Conservation (phyloP, 2,888 invertebrate species). For the Hecatera dysodea region DNA sequence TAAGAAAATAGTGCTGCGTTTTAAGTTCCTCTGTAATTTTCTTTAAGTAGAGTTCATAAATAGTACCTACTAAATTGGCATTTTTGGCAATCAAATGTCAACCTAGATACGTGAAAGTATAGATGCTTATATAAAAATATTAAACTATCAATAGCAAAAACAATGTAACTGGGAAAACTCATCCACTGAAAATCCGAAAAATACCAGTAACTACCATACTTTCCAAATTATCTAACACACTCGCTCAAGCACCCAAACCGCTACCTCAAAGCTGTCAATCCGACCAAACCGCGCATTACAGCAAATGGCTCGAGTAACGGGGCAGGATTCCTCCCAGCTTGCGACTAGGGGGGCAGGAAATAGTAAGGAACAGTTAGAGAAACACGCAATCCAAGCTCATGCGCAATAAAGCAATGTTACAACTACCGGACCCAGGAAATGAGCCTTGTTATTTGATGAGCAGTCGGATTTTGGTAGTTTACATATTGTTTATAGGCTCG, state of each 20-base stretch:
- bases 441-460: conserved; percentile 82
- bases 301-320: conserved; percentile 89
- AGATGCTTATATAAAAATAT: background rate
- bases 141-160: no score
- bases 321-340: conserved; percentile 60
- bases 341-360: conserved; percentile 75
- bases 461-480: conserved; percentile 57
- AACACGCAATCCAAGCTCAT: conserved; percentile 77
- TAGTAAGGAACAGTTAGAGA: conserved; percentile 78
- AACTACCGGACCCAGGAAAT: conserved; percentile 79
- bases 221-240: background rate
- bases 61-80: no score
- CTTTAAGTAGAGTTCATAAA: no score
- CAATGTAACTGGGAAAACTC: no score
- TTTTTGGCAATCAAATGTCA: no score
- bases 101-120: no score
- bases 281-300: conserved; percentile 88
- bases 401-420: conserved; percentile 87
- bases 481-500: conserved; percentile 45
- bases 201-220: no score
- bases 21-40: no score
- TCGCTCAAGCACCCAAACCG: conserved; percentile 35
- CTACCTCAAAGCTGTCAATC: conserved; percentile 83
- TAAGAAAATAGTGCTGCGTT: no score
- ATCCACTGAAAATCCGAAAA: background rate